Evolutionary conservation across 2,888 invertebrate species (phyloP), one percentile per base, ranked within the genome.

Genomic region (Folsomia candida): DNA sequence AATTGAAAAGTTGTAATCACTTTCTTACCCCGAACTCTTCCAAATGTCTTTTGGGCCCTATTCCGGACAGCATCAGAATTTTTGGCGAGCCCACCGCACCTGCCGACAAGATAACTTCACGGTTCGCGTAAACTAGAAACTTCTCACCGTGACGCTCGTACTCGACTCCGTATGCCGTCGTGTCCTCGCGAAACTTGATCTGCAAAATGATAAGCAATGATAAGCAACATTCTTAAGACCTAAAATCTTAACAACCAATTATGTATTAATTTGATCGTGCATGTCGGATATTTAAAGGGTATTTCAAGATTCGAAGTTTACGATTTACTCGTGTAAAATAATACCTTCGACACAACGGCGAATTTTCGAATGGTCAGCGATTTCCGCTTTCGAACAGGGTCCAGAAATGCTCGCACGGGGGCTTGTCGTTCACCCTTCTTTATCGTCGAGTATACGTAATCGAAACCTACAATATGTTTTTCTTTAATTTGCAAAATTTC

Each of bases 341-440:
- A 27, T 66, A 78, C 78, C 70, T 70, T 74, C 11, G 69, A 75
- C 9, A 77, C 78, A 60, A 67, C 28, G 0, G 77, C 65, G 57
- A 70, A 78, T 67, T 77, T 78, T 3, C 68, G 68, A 22, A 78
- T 70, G 1, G 72, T 75, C 14, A 78, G 27, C 25, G 65, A 67
- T 18, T 71, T 69, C 22, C 76, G 65, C 20, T 60, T 58, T 24
- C 72, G 37, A 2, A 67, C 71, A 1, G 75, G 67, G 61, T 73
- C 72, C 0, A 77, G 6, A 65, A 72, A 76, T 0, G 77, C 65
- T 27, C 71, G 62, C 47, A 69, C 76, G 0, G 74, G 67, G 2
- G 72, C 72, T 59, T 78, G 73, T 14, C 78, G 65, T 2, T 72
- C 60, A 2, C 78, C 78, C 51, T 66, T 67, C 57, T 70, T 71